Conservation (phyloP, 2,888 invertebrate genomes). For the Drosophila recens region DNA sequence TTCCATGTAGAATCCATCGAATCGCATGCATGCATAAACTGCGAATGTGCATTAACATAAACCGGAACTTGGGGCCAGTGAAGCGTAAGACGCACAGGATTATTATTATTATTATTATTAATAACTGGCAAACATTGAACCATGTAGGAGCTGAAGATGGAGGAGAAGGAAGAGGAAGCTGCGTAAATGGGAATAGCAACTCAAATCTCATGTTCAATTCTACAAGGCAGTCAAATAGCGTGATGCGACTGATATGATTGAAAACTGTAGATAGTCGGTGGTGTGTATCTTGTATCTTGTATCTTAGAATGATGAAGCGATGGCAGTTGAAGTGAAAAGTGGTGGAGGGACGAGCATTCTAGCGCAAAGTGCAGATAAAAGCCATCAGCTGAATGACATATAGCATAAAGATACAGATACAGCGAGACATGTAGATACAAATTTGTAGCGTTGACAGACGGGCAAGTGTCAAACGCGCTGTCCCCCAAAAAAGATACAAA, state of each 20-base stretch:
- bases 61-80: conserved; percentile 72
- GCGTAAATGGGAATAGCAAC: not conserved
- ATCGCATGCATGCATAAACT: conserved; percentile 47
- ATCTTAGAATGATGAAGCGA: conserved; percentile 57
- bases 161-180: not conserved
- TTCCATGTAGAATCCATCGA: conserved; percentile 11
- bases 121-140: conserved; percentile 53
- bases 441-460: conserved; percentile 76
- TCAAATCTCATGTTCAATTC: conserved; percentile 32
- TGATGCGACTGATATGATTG: conserved; percentile 51
- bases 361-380: conserved; percentile 79
- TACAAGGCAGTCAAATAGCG: conserved; percentile 38
- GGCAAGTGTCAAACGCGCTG: conserved; percentile 66
- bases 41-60: conserved; percentile 71
- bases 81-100: conserved; percentile 60
- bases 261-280: conserved; percentile 33
- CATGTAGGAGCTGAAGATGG: conserved; percentile 28
- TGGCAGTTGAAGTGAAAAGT: conserved; percentile 64
- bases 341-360: conserved; percentile 67
- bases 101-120: conserved; percentile 62
- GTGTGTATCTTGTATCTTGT: conserved; percentile 9
- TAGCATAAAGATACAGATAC: conserved; percentile 45
- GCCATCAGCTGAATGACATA: conserved; percentile 34
- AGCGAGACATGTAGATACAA: conserved; percentile 54
- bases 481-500: conserved; percentile 64